Percentiles rank a stretch among this genome's conserved stretches.
Evolutionary conservation across 2,113 vertebrate genomes (phyloP).

Genomic region (Microcebus jonahi): DNA sequence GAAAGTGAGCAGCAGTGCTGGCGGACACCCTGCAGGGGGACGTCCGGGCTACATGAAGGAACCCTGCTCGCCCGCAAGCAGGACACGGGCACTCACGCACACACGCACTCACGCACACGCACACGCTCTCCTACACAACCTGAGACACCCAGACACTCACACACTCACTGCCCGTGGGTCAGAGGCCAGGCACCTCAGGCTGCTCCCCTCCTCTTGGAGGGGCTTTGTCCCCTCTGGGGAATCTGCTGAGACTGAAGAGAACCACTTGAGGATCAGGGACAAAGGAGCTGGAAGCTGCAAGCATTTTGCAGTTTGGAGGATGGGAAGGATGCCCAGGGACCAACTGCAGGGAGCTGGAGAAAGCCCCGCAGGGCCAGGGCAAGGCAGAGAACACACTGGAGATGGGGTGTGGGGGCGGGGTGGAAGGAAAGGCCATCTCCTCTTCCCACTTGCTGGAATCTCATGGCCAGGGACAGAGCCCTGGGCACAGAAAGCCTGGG

Average conservation of each 20-base stretch:
- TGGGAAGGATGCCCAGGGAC: neutral
- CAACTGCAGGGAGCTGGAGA: neutral
- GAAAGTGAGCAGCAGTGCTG: constrained; percentile 50
- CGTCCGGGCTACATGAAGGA: neutral
- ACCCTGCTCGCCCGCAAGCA: constrained; percentile 77
- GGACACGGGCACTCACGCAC: neutral
- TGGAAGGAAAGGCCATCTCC: neutral
- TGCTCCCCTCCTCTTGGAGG: neutral
- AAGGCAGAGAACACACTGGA: neutral
- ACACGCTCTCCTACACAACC: neutral
- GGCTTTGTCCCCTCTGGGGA: neutral
- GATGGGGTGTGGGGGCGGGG: neutral
- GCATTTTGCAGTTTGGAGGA: neutral
- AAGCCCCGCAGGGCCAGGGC: neutral
- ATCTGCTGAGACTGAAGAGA: neutral
- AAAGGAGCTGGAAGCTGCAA: neutral
- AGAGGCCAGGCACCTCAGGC: constrained; percentile 6
- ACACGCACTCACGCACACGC: neutral
- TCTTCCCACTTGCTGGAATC: neutral
- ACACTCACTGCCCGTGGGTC: neutral
- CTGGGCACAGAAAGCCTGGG: constrained; percentile 49
- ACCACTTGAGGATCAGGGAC: neutral
- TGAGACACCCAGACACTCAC: neutral
- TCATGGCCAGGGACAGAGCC: neutral
- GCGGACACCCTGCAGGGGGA: neutral